Evolutionary conservation across 2,797 vertebrate genomes (phyloP).

Genomic region (Lepus townsendii): DNA sequence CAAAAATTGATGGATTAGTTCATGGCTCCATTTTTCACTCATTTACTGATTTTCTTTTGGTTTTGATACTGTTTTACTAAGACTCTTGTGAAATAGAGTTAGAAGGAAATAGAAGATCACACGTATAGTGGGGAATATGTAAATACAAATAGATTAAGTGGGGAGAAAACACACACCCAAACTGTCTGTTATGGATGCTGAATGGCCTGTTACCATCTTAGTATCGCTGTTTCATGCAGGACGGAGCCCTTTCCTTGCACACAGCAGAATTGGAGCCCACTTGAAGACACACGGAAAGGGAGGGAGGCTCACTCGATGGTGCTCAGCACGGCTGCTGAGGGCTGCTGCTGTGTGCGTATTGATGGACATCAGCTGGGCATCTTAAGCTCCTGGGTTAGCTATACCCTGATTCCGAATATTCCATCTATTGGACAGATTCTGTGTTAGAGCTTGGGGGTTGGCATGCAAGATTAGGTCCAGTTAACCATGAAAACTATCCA

Average conservation of each 20-base stretch:
- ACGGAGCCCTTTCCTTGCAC: neutral
- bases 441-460: neutral
- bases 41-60: neutral
- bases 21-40: neutral
- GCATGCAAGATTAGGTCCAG: neutral
- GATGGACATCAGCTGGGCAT: neutral
- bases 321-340: neutral
- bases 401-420: neutral
- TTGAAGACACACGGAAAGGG: neutral
- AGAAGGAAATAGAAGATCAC: neutral
- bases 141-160: neutral
- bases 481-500: neutral
- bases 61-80: neutral
- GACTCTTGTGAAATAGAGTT: neutral
- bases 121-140: neutral
- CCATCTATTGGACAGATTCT: too few relatives aligned
- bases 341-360: neutral
- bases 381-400: too few relatives aligned
- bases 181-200: fast-evolving
- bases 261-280: neutral
- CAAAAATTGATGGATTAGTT: neutral
- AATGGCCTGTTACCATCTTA: fast-evolving
- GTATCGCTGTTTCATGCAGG: neutral
- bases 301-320: neutral
- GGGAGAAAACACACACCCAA: neutral